Conservation (phyloP, 2,797 vertebrate species). For the Lophotriccus pileatus region DNA sequence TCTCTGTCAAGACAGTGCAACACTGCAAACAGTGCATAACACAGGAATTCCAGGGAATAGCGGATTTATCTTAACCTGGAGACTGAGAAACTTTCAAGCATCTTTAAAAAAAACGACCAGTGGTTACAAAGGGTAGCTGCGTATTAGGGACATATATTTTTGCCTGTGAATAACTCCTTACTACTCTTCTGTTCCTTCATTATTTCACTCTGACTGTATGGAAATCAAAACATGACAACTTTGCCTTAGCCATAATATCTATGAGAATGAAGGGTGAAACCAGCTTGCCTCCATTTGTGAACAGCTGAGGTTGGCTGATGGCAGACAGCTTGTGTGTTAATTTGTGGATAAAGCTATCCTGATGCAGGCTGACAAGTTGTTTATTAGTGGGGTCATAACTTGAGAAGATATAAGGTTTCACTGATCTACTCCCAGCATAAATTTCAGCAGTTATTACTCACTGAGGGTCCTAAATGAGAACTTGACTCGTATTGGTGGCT, state of each 20-base stretch:
- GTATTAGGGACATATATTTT: neutral
- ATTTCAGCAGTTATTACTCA: neutral
- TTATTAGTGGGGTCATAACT: neutral
- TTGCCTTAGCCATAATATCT: neutral
- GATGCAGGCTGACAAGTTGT: neutral
- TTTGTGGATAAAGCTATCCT: neutral
- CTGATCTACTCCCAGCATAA: neutral
- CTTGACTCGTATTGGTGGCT: neutral
- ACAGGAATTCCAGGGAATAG: neutral
- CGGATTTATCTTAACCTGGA: neutral
- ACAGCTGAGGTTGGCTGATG: neutral
- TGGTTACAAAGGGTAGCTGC: neutral
- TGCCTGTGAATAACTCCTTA: neutral
- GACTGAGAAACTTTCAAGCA: neutral
- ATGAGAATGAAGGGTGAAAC: neutral
- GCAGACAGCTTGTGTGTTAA: neutral
- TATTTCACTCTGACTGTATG: neutral
- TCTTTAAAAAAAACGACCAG: neutral
- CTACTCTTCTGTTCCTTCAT: neutral
- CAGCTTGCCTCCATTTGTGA: neutral
- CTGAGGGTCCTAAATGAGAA: neutral
- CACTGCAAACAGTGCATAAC: neutral
- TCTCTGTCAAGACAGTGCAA: neutral
- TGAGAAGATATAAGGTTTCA: neutral
- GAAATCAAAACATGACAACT: neutral